Evolutionary conservation across 2,797 vertebrate genomes (phyloP), one percentile per base, ranked within the genome.

Genomic region (Sternarchorhynchus goeldii): DNA sequence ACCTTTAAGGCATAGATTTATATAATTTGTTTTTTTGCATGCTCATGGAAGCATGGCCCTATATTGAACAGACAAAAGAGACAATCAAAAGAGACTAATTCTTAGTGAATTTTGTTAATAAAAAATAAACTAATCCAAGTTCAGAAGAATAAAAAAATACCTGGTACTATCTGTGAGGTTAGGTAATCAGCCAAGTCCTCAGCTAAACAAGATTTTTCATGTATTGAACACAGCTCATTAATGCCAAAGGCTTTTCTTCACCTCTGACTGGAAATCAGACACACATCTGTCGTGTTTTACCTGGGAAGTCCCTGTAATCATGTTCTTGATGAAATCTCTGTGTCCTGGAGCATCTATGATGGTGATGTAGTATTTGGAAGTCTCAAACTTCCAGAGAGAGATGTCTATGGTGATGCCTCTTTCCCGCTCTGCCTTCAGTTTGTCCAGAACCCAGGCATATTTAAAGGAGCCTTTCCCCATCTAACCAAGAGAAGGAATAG

Each of bases 261-360:
- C 5, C 31, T 34, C 60, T 34, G 16, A 16, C 14, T 63, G 31
- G 16, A 17, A 21, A 39, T 20, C 34, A 20, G 63, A 65, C 12
- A 39, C 1, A 1, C 41, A 8, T 21, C 4, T 14, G 12, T 21
- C 7, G 2, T 8, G 5, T 70, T 71, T 65, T 88, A 94, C 94
- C 83, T 95, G 94, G 73, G 94, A 95, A 0, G 95, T 96, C 18
- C 95, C 94, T 0, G 95, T 95, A 84, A 96, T 96, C 95, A 96
- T 96, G 89, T 96, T 96, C 90, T 96, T 96, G 89, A 96, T 96
- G 90, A 95, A 96, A 88, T 96, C 95, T 6, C 95, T 90, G 88
- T 96, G 95, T 68, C 95, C 95, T 0, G 94, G 95, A 0, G 95
- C 95, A 0, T 95, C 94, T 0, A 96, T 96, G 87, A 96, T 95